phyloP scores from a whole-genome alignment of 2,888 invertebrate genomes.

The Teleogryllus oceanicus region DNA sequence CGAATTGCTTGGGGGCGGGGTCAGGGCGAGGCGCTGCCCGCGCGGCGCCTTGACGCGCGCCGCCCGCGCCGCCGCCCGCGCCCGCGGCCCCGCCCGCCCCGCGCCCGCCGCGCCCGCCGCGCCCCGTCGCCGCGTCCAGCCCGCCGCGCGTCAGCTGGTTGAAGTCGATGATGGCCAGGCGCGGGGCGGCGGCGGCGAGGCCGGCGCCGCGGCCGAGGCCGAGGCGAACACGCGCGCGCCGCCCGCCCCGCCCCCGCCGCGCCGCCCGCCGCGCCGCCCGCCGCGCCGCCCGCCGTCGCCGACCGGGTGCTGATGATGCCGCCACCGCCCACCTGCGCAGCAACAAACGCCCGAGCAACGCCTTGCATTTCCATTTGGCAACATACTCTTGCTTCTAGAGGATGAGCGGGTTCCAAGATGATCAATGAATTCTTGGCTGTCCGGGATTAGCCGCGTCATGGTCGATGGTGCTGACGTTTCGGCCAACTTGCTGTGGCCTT shows the following conservation, averaged over 20 bases:
- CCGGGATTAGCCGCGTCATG: too few relatives aligned
- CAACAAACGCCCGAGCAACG: not conserved
- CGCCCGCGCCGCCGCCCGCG: not conserved
- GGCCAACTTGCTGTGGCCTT: too few relatives aligned
- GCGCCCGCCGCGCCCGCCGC: constrained; percentile 22
- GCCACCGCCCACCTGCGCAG: constrained; percentile 39
- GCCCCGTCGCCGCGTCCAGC: constrained; percentile 49
- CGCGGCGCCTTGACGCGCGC: not conserved
- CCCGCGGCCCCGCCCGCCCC: constrained; percentile 19
- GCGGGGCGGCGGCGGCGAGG: constrained; percentile 51
- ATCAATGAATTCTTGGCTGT: too few relatives aligned
- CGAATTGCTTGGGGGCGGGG: not conserved
- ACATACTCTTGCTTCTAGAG: not conserved
- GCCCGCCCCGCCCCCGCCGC: constrained; percentile 41
- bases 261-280: constrained; percentile 34
- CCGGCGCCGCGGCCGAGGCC: constrained; percentile 45
- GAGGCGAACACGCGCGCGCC: constrained; percentile 28
- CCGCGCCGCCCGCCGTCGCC: constrained; percentile 43
- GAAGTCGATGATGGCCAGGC: constrained; percentile 68
- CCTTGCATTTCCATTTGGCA: not conserved
- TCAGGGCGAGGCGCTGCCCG: not conserved
- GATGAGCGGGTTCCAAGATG: too few relatives aligned
- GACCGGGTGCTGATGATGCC: constrained; percentile 40
- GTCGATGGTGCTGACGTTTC: too few relatives aligned
- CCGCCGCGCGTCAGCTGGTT: constrained; percentile 64